Evolutionary conservation across 2,113 vertebrate species (phyloP), one percentile per base, ranked within the genome.

Genomic region (Nycticebus coucang): DNA sequence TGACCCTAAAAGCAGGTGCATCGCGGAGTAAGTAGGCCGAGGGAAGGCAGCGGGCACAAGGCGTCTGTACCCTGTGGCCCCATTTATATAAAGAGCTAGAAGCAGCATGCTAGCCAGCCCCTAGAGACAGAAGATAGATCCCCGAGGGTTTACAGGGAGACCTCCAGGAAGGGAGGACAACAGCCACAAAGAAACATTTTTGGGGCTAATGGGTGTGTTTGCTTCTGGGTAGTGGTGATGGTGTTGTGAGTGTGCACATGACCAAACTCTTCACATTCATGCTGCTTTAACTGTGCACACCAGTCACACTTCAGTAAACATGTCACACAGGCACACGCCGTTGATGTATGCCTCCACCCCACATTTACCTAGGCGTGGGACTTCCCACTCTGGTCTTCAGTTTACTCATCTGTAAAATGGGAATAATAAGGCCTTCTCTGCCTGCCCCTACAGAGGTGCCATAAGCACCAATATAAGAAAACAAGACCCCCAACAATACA

Each of bases 91-190:
- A 92, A 83, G 71, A 53, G 35, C 26, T 91, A 45, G 74, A 45
- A 82, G 64, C 37, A 94, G 11, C 80, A 75, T 80, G 92, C 28
- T 87, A 41, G n/a, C n/a, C n/a, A 45, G n/a, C 62, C 79, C 90
- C 85, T 59, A 71, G 80, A 92, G 69, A 81, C 77, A 81, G 53
- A 59, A 92, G 86, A 37, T 37, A 66, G 41, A 66, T 78, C 35
- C 28, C 1, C 18, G 41, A 12, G 15, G 62, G 77, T 50, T 93
- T 79, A 4, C 3, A 0, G 26, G 8, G 66, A 17, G 30, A 13
- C 26, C 30, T 0, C 24, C n/a, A 6, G 24, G 21, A 18, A 50
- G 19, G 10, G 35, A 77, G 35, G 59, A 28, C 26, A 6, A 37
- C 45, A 45, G n/a, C 30, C 22, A 28, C 45, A 4, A 15, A 69